phyloP scores from a whole-genome alignment of 1,140 invertebrate genomes.

The Sycophila sp. region DNA sequence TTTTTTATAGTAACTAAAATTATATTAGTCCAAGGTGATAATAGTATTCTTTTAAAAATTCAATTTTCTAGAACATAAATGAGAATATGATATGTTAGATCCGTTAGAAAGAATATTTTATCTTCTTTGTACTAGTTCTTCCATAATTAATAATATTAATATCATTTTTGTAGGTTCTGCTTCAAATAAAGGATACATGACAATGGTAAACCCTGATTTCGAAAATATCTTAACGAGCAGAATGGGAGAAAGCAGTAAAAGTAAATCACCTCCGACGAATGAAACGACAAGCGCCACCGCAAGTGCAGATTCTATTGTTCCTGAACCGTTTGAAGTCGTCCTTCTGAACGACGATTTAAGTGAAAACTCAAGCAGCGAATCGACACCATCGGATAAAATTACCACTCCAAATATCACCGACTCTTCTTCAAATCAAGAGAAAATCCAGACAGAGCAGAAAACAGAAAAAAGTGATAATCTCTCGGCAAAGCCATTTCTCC shows the following conservation, averaged over 20 bases:
- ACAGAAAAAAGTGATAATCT: not conserved
- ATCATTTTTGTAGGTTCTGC: not conserved
- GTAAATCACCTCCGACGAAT: not conserved
- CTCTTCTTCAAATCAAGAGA: not conserved
- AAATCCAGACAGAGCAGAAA: not conserved
- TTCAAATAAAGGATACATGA: conserved; percentile 27
- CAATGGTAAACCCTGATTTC: conserved; percentile 35
- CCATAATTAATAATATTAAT: not conserved
- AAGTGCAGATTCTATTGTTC: not conserved
- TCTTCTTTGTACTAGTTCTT: no score
- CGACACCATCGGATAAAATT: not conserved
- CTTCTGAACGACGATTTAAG: conserved; percentile 30
- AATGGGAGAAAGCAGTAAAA: not conserved
- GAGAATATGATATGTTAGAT: no score
- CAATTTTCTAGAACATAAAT: no score
- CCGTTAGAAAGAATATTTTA: no score
- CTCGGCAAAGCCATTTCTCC: conserved; percentile 21
- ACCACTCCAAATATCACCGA: not conserved
- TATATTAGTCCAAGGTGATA: no score
- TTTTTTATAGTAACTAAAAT: no score
- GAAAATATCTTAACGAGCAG: conserved; percentile 18
- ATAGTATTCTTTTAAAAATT: no score
- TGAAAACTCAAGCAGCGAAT: conserved; percentile 1
- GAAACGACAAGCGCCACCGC: not conserved
- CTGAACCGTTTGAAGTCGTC: conserved; percentile 37